phyloP scores from a whole-genome alignment of 2,797 vertebrate genomes.

The Taenioides sp. region DNA sequence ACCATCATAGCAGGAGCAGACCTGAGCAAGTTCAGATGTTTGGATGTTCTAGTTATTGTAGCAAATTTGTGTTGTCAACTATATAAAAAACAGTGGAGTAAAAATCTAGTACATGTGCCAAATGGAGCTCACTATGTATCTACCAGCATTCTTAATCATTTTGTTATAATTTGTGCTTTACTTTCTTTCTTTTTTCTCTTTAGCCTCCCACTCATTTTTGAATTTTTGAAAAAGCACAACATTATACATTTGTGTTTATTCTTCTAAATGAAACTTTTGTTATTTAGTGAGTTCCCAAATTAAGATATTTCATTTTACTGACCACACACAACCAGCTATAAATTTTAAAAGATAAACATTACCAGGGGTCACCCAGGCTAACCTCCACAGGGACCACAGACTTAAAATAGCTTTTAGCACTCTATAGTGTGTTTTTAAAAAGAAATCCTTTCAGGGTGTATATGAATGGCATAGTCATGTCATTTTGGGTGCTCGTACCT shows the following conservation, averaged over 20 bases:
- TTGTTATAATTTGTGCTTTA: constrained; percentile 29
- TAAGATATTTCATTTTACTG: constrained; percentile 15
- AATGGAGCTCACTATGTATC: constrained; percentile 55
- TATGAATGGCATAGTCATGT: constrained; percentile 20
- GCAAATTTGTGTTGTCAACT: constrained; percentile 53
- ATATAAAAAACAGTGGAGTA: constrained; percentile 31
- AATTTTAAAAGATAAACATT: constrained; percentile 13
- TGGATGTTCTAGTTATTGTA: constrained; percentile 63
- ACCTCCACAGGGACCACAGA: constrained; percentile 77
- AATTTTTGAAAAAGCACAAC: constrained; percentile 24
- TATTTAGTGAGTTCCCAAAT: constrained; percentile 59
- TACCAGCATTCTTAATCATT: constrained; percentile 57
- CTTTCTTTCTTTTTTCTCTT: constrained; percentile 18
- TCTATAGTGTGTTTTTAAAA: constrained; percentile 32
- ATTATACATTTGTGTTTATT: constrained; percentile 15
- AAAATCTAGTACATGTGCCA: constrained; percentile 68
- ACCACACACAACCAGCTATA: not conserved
- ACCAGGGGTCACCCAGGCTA: constrained; percentile 38
- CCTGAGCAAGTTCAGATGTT: constrained; percentile 38
- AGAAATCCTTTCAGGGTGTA: constrained; percentile 41
- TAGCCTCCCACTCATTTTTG: constrained; percentile 16
- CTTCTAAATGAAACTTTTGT: constrained; percentile 22
- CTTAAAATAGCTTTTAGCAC: constrained; percentile 38
- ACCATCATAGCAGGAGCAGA: constrained; percentile 23
- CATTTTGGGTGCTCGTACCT: constrained; percentile 52